Evolutionary conservation across 2,797 vertebrate genomes (phyloP).

Genomic region (Darevskia nairensis): DNA sequence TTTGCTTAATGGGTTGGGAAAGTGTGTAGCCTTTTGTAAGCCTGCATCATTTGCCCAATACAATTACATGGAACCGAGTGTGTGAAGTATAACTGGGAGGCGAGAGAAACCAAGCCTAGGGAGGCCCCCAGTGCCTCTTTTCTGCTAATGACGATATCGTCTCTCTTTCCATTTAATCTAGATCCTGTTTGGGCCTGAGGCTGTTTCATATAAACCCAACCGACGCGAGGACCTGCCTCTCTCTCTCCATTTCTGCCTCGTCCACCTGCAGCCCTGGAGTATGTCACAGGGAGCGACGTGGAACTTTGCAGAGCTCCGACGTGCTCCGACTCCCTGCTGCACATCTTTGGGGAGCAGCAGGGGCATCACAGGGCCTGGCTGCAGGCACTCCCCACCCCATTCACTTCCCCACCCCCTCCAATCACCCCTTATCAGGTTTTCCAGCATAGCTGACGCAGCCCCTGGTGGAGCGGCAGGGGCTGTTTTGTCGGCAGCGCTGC

Average conservation of each 20-base stretch:
- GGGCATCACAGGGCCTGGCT: background rate
- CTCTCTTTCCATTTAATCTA: fast-evolving
- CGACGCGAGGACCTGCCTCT: background rate
- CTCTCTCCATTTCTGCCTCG: conserved; percentile 1
- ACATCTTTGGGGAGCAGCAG: background rate
- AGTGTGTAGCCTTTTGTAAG: conserved; percentile 30
- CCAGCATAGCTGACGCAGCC: background rate
- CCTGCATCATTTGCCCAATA: conserved; percentile 31
- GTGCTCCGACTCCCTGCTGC: background rate
- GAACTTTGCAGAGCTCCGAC: background rate
- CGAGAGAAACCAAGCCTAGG: background rate
- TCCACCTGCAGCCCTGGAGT: conserved; percentile 22
- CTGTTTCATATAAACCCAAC: background rate
- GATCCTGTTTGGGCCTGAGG: conserved; percentile 25
- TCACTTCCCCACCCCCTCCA: background rate
- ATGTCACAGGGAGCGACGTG: background rate
- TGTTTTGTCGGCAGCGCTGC: background rate
- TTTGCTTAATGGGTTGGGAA: conserved; percentile 45
- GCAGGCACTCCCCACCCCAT: background rate
- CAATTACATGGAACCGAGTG: conserved; percentile 52
- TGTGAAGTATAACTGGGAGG: conserved; percentile 39
- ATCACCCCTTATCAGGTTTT: conserved; percentile 5
- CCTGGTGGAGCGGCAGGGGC: background rate
- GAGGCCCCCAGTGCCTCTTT: background rate
- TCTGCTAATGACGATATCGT: conserved; percentile 31